Percentiles rank a stretch among this genome's conserved stretches.
Conservation (phyloP, 2,113 vertebrate species). For the Orcinus orca region DNA sequence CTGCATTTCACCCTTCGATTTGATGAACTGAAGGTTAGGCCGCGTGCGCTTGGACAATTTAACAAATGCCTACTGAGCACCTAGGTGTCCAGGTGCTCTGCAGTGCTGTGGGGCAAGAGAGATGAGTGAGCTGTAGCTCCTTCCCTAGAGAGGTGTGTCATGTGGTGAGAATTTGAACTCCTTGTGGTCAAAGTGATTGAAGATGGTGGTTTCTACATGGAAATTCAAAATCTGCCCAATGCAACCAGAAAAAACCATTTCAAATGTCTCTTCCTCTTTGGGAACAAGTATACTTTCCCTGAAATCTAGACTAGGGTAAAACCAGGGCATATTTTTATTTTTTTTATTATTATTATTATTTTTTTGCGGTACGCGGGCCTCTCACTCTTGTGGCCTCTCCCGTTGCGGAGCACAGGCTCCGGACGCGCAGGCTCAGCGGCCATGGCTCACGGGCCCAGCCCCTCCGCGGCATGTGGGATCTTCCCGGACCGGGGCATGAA, state of each 20-base stretch:
- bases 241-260: not conserved
- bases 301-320: not conserved
- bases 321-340: not conserved
- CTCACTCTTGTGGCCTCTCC: too few relatives aligned
- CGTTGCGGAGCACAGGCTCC: too few relatives aligned
- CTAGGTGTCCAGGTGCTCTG: too few relatives aligned
- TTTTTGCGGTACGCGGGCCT: too few relatives aligned
- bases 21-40: slow-evolving; percentile 95
- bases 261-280: not conserved
- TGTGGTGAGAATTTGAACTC: not conserved
- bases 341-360: too few relatives aligned
- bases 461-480: too few relatives aligned
- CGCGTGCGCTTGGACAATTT: not conserved
- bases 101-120: not conserved
- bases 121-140: not conserved
- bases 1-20: slow-evolving; percentile 98
- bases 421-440: too few relatives aligned
- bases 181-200: not conserved
- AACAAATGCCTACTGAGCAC: not conserved
- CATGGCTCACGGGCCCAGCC: too few relatives aligned
- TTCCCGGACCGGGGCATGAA: too few relatives aligned
- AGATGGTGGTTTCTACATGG: not conserved
- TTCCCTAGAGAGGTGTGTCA: not conserved
- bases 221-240: slow-evolving; percentile 21
- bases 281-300: not conserved